These are phyloP conservation scores for Macropis europaea DNA, from an alignment of 2,888 invertebrate species.

Conservation along the genomic window DNA sequence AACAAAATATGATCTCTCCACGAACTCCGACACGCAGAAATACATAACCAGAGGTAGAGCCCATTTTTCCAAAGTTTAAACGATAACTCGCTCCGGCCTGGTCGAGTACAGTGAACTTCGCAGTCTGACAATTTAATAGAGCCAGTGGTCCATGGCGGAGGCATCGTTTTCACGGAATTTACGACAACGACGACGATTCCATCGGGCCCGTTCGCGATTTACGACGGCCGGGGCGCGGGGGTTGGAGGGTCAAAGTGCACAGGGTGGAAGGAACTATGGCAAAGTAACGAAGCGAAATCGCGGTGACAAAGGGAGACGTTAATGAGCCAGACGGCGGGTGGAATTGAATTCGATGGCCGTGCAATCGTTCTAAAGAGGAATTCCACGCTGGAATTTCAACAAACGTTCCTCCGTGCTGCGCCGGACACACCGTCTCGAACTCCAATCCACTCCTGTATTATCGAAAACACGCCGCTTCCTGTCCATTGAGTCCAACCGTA, in stretches of 20 bases:
- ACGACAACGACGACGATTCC: conserved; percentile 1
- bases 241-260: too few species aligned
- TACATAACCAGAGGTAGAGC: too few species aligned
- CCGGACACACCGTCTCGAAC: too few species aligned
- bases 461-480: too few species aligned
- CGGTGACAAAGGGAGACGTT: conserved; percentile 47
- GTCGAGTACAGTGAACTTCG: conserved; percentile 8
- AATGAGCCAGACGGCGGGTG: conserved; percentile 50
- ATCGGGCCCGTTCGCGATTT: neutral
- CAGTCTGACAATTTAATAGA: neutral
- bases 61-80: too few species aligned
- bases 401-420: conserved; percentile 5
- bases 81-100: neutral
- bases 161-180: conserved; percentile 11
- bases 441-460: too few species aligned
- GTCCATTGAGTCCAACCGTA: too few species aligned
- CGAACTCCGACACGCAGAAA: too few species aligned
- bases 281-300: conserved; percentile 34
- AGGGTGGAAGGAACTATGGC: too few species aligned
- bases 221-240: neutral
- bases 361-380: too few species aligned
- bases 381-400: conserved; percentile 7
- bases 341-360: conserved; percentile 35
- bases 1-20: too few species aligned
- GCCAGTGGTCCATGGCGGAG: neutral